Base-by-base conservation (phyloP, 92 coral and sea anemone genomes). In the Siderastrea radians region DNA sequence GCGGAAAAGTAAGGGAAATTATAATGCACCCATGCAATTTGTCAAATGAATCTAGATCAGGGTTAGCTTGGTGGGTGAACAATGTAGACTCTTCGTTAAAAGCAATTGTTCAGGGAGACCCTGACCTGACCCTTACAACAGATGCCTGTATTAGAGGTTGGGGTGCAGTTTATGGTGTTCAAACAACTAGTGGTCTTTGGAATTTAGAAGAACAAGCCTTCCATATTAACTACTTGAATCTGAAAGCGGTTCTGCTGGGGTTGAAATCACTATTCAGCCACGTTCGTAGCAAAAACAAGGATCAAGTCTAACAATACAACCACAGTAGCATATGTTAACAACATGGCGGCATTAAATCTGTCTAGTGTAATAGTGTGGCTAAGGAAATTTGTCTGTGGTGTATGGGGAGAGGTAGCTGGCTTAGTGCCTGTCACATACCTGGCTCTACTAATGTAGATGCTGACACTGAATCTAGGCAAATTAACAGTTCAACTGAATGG, bases 221-320 rank as follows among this genome's bases (percentile, higher is more conserved):
- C 13, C 79, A 83, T 60, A 83, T 79, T 5, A 67, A 81, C 45
- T 65, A 70, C 47, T 71, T 83, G 38, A 72, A 87, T n/a, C 19
- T 90, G 82, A 86, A 90, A 74, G 93, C 93, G n/a, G 87, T 80
- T 17, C 65, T 80, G 9, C 57, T 86, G 69, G 90, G 87, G 12
- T 69, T 75, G 48, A 74, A 80, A 63, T 90, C 93, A 10, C 64
- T 80, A 2, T 78, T 76, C 58, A 60, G 80, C 44, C 47, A 10
- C 57, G 16, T 49, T 26, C 16, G 5, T 53, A 52, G 38, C 49
- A 77, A 62, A 49, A 83, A 67, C 45, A 26, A n/a, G 81, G 73
- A 72, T 83, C 19, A 50, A 70, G n/a, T n/a, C 87, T 54, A 80
- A 86, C 7, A 79, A 72, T 38, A 66, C 93, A 49, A 84, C 89